phyloP scores from a whole-genome alignment of 2,888 invertebrate species.

The Sarcophaga caerulescens region DNA sequence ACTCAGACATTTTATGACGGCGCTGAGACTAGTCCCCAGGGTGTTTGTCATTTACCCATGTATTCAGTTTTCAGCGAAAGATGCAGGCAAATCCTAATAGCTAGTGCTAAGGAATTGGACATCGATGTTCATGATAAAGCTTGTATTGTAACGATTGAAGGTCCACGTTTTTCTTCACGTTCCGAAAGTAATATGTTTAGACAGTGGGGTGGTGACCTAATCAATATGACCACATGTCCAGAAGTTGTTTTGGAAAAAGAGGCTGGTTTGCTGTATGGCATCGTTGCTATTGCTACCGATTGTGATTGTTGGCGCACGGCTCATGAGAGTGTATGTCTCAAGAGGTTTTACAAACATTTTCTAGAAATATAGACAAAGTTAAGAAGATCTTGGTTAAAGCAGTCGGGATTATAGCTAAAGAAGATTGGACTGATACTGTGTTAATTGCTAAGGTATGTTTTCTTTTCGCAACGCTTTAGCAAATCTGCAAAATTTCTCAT shows the following conservation, averaged over 20 bases:
- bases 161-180: conserved; percentile 94
- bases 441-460: conserved; percentile 84
- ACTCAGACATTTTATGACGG: conserved; percentile 94
- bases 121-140: conserved; percentile 84
- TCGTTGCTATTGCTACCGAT: conserved; percentile 97
- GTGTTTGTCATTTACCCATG: conserved; percentile 97
- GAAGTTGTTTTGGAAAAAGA: conserved; percentile 98
- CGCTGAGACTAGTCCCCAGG: conserved; percentile 83
- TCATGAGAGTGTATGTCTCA: conserved; percentile 85
- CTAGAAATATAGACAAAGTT: conserved; percentile 90
- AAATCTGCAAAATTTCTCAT: no score
- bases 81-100: conserved; percentile 86
- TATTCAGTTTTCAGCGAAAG: conserved; percentile 92
- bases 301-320: conserved; percentile 97
- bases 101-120: conserved; percentile 84
- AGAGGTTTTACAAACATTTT: conserved; percentile 90
- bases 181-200: conserved; percentile 95
- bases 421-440: conserved; percentile 87
- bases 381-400: conserved; percentile 87
- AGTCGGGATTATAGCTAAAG: conserved; percentile 87
- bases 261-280: conserved; percentile 94
- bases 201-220: conserved; percentile 93
- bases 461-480: no score
- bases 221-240: conserved; percentile 98
- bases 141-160: conserved; percentile 92